Evolutionary conservation across 2,797 vertebrate genomes (phyloP), one percentile per base, ranked within the genome.

Genomic region (Tokudaia muenninki): DNA sequence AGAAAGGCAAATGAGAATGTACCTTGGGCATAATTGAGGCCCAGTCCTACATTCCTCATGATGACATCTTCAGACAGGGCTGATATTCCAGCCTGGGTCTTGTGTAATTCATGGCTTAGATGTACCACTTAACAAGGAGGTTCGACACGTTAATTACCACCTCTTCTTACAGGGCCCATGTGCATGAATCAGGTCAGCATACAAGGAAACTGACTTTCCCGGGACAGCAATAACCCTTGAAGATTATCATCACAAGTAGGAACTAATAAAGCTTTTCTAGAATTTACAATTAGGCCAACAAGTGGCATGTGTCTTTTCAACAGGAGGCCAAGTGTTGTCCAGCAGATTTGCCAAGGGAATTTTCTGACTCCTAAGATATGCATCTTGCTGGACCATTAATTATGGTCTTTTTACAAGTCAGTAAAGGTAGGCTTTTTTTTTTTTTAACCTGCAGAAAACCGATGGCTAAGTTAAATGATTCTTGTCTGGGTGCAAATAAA

Each of bases 1-100:
- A 61, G 17, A 81, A 55, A 24, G 31, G 17, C 61, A 41, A 67
- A 37, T 34, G 6, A 52, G 31, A 55, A n/a, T 34, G 26, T 31
- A n/a, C 4, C 55, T 74, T 61, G 4, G 63, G 90, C 31, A 1
- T 37, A 6, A 50, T 0, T 6, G 50, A 70, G 74, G 74, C 52
- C 61, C 77, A 47, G 7, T 22, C 78, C 74, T 26, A 1, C 91
- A 11, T 79, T 72, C 87, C 91, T 84, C 8, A 12, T 0, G 34
- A 47, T 16, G 74, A 94, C 91, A 80, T 21, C 94, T 59, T 55
- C 80, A 87, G 65, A n/a, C 92, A 57, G 94, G 96, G 96, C 24
- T 65, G 92, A 74, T 74, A 93, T 96, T 96, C 96, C n/a, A 0
- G 96, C 55, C 93, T 26, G 8, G 21, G 81, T 91, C 4, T 63